Conservation (phyloP, 2,888 invertebrate genomes). For the Phyllotreta cruciferae region DNA sequence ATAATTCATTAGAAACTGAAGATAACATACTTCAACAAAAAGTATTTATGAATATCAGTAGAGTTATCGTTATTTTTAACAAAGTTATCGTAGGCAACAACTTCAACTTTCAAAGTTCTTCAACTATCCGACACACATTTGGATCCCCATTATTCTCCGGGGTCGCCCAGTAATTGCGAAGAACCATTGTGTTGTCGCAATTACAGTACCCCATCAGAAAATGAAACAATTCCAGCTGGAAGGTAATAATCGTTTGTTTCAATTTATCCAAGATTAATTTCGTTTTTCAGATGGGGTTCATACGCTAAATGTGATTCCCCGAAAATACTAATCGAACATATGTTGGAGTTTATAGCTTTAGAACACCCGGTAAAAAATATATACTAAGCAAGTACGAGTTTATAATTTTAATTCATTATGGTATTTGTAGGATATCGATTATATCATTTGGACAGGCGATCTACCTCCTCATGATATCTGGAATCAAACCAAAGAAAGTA, state of each 20-base stretch:
- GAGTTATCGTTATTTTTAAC: background rate
- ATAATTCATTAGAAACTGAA: constrained; percentile 52
- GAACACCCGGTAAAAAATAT: constrained; percentile 72
- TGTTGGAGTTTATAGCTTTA: constrained; percentile 84
- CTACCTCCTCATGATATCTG: constrained; percentile 94
- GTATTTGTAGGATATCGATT: constrained; percentile 78
- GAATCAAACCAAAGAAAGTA: constrained; percentile 88
- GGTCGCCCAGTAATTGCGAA: constrained; percentile 88
- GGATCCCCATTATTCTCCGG: constrained; percentile 89
- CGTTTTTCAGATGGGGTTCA: constrained; percentile 82
- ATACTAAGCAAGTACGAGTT: background rate
- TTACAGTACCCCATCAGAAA: constrained; percentile 77
- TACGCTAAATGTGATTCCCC: constrained; percentile 95
- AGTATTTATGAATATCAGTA: too few relatives aligned
- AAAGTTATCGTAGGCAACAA: constrained; percentile 62
- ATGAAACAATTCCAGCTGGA: constrained; percentile 80
- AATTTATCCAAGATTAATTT: background rate
- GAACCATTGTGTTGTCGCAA: constrained; percentile 92
- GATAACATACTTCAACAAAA: background rate
- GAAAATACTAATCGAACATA: constrained; percentile 85
- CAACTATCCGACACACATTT: constrained; percentile 96
- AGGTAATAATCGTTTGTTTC: constrained; percentile 49
- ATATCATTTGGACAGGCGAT: constrained; percentile 96
- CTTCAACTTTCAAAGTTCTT: constrained; percentile 88
- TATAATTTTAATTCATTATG: constrained; percentile 2